These are phyloP conservation scores for Orbicella faveolata DNA, from an alignment of 64 coral and sea anemone species.

Conservation along the genomic window DNA sequence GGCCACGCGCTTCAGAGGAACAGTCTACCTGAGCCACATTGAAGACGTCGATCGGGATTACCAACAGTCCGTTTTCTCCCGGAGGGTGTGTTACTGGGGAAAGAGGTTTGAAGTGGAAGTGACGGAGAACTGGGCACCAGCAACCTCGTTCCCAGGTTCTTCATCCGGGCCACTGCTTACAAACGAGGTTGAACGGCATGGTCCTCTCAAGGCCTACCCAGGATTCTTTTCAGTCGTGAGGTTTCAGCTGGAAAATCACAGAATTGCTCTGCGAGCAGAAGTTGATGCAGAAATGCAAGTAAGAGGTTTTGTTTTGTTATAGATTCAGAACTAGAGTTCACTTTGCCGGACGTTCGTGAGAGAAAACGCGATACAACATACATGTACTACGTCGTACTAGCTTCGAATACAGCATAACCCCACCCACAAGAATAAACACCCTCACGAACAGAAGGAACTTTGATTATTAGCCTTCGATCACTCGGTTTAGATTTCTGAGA, in stretches of 20 bases:
- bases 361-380: too few species aligned
- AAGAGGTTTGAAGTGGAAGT: conserved; percentile 45
- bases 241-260: conserved; percentile 39
- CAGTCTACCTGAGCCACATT: conserved; percentile 29
- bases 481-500: too few species aligned
- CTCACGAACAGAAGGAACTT: too few species aligned
- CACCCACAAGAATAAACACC: too few species aligned
- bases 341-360: too few species aligned
- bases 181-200: neutral
- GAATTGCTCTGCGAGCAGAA: conserved; percentile 11
- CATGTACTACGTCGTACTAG: too few species aligned
- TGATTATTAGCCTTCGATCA: too few species aligned
- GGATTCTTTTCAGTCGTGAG: conserved; percentile 28
- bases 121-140: neutral
- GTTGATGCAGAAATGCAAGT: conserved; percentile 30
- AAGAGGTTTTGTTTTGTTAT: neutral
- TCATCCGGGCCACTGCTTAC: neutral
- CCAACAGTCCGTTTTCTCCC: neutral
- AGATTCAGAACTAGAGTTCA: too few species aligned
- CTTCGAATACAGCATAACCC: too few species aligned
- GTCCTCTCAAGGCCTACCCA: conserved; percentile 33
- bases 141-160: neutral
- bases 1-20: conserved; percentile 9
- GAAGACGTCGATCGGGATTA: neutral
- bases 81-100: conserved; percentile 27